Base-by-base conservation (phyloP, 2,888 invertebrate species). In the Plagodis dolabraria region DNA sequence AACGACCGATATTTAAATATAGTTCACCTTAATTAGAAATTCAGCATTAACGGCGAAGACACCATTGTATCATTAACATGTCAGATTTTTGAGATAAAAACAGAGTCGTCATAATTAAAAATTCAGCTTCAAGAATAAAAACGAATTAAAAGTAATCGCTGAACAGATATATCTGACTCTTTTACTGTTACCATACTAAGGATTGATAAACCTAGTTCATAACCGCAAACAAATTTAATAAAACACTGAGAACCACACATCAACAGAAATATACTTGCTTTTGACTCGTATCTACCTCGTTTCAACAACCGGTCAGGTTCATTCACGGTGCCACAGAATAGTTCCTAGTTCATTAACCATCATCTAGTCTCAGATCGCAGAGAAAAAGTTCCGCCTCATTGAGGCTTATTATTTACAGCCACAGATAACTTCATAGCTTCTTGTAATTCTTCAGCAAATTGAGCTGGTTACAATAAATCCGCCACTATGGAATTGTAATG, bases 331-430 rank as follows among this genome's bases (percentile, higher is more conserved):
- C 60, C 60, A 53, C 53, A 56, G 60, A 35, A 22, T 47, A 47
- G n/a, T 35, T 43, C 34, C 45, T n/a, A 53, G 60, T 53, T n/a
- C 36, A 57, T 42, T 61, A 57, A 58, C 52, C 55, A 57, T 55
- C 58, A 44, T 56, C 57, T 58, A 63, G 62, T 45, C 49, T 7
- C 47, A 47, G 47, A 53, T 44, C 47, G 47, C 47, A 45, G 60
- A 58, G 59, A 64, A 64, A 65, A 47, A 61, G 67, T 67, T 64
- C 65, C 63, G 60, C 60, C 65, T 69, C 61, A 62, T 63, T 57
- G 64, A 59, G 53, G 65, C 65, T 64, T 60, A 69, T 69, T 67
- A 67, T 63, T 62, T 60, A 56, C 56, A 54, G 58, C 56, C 45
- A 38, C 52, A 48, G 45, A 56, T 53, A 11, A 42, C 40, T 56